A percentile compares a stretch with the other conserved stretches of the same genome.
Conservation (phyloP, 2,113 vertebrate species). For the Ivindomyrus marchei region DNA sequence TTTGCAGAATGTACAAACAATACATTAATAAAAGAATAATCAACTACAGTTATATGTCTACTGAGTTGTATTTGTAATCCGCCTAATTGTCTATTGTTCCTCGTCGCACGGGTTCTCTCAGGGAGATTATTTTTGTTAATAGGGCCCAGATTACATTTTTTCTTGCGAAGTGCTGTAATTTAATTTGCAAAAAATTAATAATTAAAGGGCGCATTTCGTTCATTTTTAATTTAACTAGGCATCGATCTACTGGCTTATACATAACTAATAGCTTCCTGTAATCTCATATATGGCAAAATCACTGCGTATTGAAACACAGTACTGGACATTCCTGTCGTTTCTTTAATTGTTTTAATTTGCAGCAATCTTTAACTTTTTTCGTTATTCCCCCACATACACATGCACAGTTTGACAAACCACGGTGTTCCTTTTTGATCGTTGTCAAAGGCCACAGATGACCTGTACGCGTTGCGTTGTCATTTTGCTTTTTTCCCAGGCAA, state of each 20-base stretch:
- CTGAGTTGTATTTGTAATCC: background rate
- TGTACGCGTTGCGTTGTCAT: background rate
- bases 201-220: background rate
- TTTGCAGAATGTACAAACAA: background rate
- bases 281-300: background rate
- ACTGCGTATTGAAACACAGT: background rate
- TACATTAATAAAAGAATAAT: background rate
- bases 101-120: background rate
- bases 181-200: background rate
- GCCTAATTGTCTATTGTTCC: background rate
- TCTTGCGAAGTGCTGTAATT: background rate
- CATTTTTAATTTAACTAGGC: background rate
- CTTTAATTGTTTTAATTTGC: background rate
- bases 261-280: background rate
- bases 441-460: background rate
- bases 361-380: background rate
- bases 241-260: background rate
- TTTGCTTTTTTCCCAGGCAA: background rate
- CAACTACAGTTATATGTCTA: background rate
- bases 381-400: background rate
- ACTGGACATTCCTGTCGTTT: background rate
- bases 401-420: background rate
- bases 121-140: background rate
- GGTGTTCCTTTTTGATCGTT: background rate
- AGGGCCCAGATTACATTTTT: background rate